Percentiles rank a stretch among this genome's conserved stretches.
phyloP scores from a whole-genome alignment of 2,888 invertebrate genomes.

The Abscondita cerata region DNA sequence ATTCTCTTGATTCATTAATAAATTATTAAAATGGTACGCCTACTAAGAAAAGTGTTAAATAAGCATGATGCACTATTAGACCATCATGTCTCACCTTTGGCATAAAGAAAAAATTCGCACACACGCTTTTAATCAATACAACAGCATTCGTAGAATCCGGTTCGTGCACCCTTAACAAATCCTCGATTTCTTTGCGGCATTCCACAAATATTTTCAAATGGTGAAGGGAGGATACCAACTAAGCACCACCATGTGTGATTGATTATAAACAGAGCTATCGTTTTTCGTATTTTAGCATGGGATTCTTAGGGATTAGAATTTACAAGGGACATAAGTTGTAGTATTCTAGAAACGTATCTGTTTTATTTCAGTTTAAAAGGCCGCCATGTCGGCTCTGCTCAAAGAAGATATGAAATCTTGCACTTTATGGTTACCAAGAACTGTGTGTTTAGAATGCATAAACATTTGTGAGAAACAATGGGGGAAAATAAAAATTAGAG shows the following conservation, averaged over 20 bases:
- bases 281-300: constrained; percentile 13
- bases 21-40: no score
- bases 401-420: constrained; percentile 22
- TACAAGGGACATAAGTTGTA: constrained; percentile 13
- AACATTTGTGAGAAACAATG: neutral
- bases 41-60: no score
- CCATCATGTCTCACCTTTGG: constrained; percentile 8
- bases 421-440: constrained; percentile 20
- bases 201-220: neutral
- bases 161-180: constrained; percentile 15
- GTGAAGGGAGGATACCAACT: neutral
- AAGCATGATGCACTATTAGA: no score
- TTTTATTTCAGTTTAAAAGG: constrained; percentile 19
- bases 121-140: constrained; percentile 7
- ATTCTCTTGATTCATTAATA: no score
- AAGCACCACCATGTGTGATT: constrained; percentile 24
- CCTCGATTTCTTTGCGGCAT: neutral
- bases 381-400: constrained; percentile 16
- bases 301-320: constrained; percentile 12
- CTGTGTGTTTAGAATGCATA: constrained; percentile 23
- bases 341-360: constrained; percentile 18
- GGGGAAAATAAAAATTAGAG: neutral
- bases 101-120: constrained; percentile 14
- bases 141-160: constrained; percentile 23
- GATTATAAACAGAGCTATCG: constrained; percentile 15